phyloP scores from a whole-genome alignment of 1,140 invertebrate species.

The Alviniconcha marisindica region DNA sequence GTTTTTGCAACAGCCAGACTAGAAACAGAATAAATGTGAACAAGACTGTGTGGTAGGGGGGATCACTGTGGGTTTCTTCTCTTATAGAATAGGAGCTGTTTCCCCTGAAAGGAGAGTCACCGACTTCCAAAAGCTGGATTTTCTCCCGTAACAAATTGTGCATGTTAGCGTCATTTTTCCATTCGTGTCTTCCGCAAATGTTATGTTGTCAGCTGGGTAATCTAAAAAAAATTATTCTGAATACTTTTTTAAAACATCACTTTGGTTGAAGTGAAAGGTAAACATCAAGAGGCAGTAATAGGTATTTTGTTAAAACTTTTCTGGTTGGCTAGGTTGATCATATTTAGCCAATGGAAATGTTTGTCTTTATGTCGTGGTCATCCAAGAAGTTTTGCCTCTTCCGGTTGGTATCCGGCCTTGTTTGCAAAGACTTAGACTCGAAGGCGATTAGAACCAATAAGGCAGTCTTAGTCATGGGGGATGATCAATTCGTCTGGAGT shows the following conservation, averaged over 20 bases:
- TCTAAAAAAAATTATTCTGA: background rate
- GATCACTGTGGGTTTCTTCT: too few species aligned
- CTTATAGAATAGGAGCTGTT: too few species aligned
- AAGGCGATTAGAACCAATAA: background rate
- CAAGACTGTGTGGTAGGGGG: too few species aligned
- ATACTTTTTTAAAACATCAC: background rate
- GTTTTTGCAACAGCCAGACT: too few species aligned
- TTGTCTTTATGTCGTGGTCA: background rate
- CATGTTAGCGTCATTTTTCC: too few species aligned
- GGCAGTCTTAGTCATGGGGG: conserved; percentile 2
- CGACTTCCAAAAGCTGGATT: too few species aligned
- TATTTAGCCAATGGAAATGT: background rate
- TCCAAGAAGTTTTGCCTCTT: background rate
- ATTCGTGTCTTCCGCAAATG: too few species aligned
- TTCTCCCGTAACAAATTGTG: too few species aligned
- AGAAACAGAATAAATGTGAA: too few species aligned
- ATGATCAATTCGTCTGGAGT: conserved; percentile 86
- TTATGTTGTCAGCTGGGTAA: background rate
- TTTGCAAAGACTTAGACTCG: background rate
- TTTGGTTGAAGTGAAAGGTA: background rate
- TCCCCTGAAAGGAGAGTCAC: too few species aligned
- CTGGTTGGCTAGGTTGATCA: background rate
- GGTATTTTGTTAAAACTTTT: conserved; percentile 3
- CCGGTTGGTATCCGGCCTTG: background rate
- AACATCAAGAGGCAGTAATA: background rate